These are phyloP conservation scores for Nothoprocta pentlandii DNA, from an alignment of 2,113 vertebrate genomes.

Conservation along the genomic window DNA sequence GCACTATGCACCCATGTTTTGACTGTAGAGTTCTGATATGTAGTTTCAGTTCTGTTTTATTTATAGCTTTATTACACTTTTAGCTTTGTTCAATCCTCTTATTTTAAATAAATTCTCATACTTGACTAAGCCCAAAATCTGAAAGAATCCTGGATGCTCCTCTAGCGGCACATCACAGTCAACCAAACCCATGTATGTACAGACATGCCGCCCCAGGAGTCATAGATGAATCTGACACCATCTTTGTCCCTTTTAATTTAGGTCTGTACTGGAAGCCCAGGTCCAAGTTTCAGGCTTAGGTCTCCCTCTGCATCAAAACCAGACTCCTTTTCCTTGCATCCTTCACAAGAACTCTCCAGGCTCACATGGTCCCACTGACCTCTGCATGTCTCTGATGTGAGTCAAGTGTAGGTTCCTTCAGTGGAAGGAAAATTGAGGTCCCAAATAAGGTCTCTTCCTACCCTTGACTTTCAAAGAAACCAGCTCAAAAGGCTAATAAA, in stretches of 20 bases:
- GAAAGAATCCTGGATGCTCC: not conserved
- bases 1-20: not conserved
- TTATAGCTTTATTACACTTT: not conserved
- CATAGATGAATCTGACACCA: not conserved
- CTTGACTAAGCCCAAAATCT: not conserved
- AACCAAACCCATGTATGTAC: not conserved
- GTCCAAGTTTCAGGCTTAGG: not conserved
- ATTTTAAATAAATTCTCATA: not conserved
- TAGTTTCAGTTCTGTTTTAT: not conserved
- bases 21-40: not conserved
- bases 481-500: conserved; percentile 16
- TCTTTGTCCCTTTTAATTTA: not conserved
- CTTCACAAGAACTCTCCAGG: fast-evolving
- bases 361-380: not conserved
- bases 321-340: not conserved
- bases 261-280: not conserved
- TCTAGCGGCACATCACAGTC: not conserved
- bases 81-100: not conserved
- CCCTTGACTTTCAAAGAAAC: not conserved
- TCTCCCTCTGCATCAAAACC: not conserved
- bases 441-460: not conserved
- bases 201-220: fast-evolving
- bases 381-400: not conserved
- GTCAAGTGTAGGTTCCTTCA: fast-evolving
- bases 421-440: not conserved